Evolutionary conservation across 2,113 vertebrate genomes (phyloP), one percentile per base, ranked within the genome.

Genomic region (Brachyhypopomus occidentalis): DNA sequence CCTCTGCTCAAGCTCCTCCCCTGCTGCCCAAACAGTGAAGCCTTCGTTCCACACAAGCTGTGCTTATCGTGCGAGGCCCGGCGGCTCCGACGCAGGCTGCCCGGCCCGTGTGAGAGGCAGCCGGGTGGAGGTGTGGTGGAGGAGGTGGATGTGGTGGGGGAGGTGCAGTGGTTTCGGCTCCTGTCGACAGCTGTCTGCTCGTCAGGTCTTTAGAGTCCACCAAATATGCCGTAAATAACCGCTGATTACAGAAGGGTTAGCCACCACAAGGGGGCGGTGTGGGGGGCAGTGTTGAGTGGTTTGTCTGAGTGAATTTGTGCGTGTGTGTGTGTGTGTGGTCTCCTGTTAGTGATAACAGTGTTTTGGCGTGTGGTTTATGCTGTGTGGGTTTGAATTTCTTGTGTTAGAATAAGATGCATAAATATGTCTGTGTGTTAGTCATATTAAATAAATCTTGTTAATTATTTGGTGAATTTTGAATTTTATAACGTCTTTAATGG

Each of bases 141-240:
- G n/a, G 83, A 83, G 83, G 84, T 78, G 73, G 56, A 76, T 84
- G 78, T 58, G 55, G 72, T 60, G 75, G 14, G 75, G 83, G 85
- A 91, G 90, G 81, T 90, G 84, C 84, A 1, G 64, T n/a, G 86
- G 85, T 84, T 48, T 90, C 75, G 88, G 88, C 80, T 87, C 83
- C 85, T 81, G 84, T 75, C 77, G 78, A 90, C 89, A 89, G 91
- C 91, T 92, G 91, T 89, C 88, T 75, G 86, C 87, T 88, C 88
- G 77, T 89, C 85, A 77, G 81, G 63, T 58, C 55, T 64, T 86
- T 77, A 23, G 77, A 77, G 72, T 45, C 69, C 63, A 59, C 1
- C 84, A 84, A 69, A 82, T 59, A 60, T 75, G 71, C 79, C 69
- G 80, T 78, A 78, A 80, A 81, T 75, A 70, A 66, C 62, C 60